phyloP scores from a whole-genome alignment of 2,888 invertebrate genomes.

The Acheta domesticus region DNA sequence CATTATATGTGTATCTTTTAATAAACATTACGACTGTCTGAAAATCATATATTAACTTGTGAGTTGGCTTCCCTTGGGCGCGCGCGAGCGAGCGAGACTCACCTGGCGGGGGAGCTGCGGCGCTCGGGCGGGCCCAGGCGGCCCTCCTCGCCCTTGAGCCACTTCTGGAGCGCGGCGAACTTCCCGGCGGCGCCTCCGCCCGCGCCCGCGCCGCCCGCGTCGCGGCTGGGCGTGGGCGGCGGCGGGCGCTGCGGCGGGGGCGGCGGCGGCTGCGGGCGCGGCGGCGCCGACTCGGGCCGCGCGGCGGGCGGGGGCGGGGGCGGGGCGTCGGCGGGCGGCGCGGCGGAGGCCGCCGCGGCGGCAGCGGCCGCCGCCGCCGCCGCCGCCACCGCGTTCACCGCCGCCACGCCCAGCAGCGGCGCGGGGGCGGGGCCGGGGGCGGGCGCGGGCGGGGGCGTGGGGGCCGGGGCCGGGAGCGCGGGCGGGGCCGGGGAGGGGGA shows the following conservation, averaged over 20 bases:
- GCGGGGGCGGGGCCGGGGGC: not conserved
- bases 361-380: slow-evolving; percentile 37
- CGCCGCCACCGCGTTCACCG: not conserved
- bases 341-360: slow-evolving; percentile 48
- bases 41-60: no score
- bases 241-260: no score
- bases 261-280: no score
- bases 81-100: no score
- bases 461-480: not conserved
- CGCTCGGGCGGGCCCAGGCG: slow-evolving; percentile 28
- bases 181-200: slow-evolving; percentile 44
- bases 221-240: no score
- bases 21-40: no score
- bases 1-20: no score
- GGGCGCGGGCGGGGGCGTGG: not conserved
- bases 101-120: slow-evolving; percentile 43
- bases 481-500: slow-evolving; percentile 33
- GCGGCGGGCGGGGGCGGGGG: no score
- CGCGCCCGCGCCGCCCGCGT: no score
- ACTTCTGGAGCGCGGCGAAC: slow-evolving; percentile 55
- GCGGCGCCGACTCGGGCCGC: no score
- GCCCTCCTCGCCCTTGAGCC: slow-evolving; percentile 54
- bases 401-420: not conserved
- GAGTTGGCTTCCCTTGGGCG: no score
- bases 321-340: slow-evolving; percentile 46